Conservation (phyloP, 2,797 vertebrate species). For the Thunnus albacares region DNA sequence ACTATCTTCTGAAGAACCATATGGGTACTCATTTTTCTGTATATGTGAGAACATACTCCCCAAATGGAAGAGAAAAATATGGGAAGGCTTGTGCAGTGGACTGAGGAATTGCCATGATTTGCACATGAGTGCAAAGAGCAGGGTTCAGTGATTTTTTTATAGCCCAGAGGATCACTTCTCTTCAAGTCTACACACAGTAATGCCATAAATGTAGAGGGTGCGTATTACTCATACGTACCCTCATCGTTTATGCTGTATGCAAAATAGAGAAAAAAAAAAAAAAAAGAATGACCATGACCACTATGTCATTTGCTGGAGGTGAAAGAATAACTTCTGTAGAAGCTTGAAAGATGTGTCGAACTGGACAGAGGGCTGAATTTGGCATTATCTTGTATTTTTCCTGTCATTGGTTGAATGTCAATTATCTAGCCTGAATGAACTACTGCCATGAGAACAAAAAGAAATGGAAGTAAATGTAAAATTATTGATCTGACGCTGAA, state of each 20-base stretch:
- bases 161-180: slow-evolving; percentile 74
- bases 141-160: slow-evolving; percentile 75
- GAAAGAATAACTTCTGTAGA: slow-evolving; percentile 30
- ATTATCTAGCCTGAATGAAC: slow-evolving; percentile 31
- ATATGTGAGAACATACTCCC: slow-evolving; percentile 77
- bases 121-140: slow-evolving; percentile 78
- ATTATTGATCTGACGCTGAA: slow-evolving; percentile 60
- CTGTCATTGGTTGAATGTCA: slow-evolving; percentile 32
- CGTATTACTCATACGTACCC: slow-evolving; percentile 36
- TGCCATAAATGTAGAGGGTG: background rate
- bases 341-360: slow-evolving; percentile 13
- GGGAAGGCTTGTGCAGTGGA: slow-evolving; percentile 75
- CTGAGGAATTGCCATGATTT: slow-evolving; percentile 79
- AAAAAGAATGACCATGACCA: slow-evolving; percentile 37
- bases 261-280: slow-evolving; percentile 33
- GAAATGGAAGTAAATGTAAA: slow-evolving; percentile 50
- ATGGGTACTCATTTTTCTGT: slow-evolving; percentile 73
- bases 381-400: slow-evolving; percentile 1
- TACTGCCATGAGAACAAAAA: slow-evolving; percentile 40
- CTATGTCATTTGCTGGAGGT: slow-evolving; percentile 35
- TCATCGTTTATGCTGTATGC: slow-evolving; percentile 23
- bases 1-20: slow-evolving; percentile 76
- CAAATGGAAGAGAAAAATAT: slow-evolving; percentile 66
- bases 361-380: slow-evolving; percentile 15
- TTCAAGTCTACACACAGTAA: slow-evolving; percentile 59